A percentile compares a stretch with the other conserved stretches of the same genome.
These are phyloP conservation scores for Phyllostomus hastatus DNA, from an alignment of 2,113 vertebrate species.

Conservation along the genomic window DNA sequence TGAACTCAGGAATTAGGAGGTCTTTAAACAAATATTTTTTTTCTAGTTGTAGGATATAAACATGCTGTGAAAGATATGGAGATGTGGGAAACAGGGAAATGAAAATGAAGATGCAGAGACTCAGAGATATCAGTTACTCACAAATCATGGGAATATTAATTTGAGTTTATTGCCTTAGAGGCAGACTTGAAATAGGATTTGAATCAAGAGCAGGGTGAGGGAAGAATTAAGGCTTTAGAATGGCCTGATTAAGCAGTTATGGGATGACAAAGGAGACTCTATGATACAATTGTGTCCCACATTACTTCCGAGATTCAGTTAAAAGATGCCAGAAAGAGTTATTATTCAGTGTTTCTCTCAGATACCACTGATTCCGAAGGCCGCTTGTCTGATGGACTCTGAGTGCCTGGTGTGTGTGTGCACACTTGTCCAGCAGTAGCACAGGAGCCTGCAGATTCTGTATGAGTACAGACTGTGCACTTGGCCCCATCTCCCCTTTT, in stretches of 20 bases:
- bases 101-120: neutral
- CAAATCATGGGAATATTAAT: neutral
- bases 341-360: neutral
- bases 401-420: fast-evolving
- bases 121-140: neutral
- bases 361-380: neutral
- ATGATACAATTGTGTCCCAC: neutral
- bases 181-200: neutral
- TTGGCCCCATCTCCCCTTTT: neutral
- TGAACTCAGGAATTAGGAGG: neutral
- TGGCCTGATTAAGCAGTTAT: neutral
- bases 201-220: neutral
- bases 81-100: neutral
- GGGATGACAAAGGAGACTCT: neutral
- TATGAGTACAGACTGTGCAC: neutral
- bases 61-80: fast-evolving
- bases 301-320: neutral
- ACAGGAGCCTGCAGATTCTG: fast-evolving
- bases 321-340: neutral
- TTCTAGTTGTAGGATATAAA: neutral
- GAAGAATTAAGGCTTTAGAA: neutral
- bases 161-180: neutral
- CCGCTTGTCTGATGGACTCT: neutral
- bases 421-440: fast-evolving
- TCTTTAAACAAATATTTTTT: neutral